Conservation (phyloP, 2,888 invertebrate genomes). For the Diaprepes abbreviatus region DNA sequence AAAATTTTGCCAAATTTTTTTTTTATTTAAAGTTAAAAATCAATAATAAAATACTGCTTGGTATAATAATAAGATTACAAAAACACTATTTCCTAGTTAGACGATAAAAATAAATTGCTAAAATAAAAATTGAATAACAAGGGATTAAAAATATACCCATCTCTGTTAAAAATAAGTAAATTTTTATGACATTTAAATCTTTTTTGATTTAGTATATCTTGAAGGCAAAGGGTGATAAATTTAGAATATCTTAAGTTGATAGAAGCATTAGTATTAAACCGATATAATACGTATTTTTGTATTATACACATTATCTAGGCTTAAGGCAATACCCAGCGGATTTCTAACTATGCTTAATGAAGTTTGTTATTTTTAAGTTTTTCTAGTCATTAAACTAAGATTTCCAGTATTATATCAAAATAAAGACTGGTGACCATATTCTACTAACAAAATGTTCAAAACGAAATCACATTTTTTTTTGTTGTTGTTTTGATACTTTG, state of each 20-base stretch:
- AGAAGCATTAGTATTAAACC: not conserved
- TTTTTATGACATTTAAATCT: too few relatives aligned
- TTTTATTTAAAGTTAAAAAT: too few relatives aligned
- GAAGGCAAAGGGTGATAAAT: slow-evolving; percentile 5
- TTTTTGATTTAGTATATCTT: slow-evolving; percentile 1
- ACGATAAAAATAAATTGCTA: too few relatives aligned
- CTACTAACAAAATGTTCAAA: slow-evolving; percentile 23
- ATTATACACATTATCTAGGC: slow-evolving; percentile 6
- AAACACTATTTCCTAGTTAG: too few relatives aligned
- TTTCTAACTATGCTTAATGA: not conserved
- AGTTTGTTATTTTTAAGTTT: not conserved
- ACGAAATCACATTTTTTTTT: slow-evolving; percentile 8
- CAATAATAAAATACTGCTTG: too few relatives aligned
- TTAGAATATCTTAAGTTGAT: slow-evolving; percentile 1
- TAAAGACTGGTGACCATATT: slow-evolving; percentile 34
- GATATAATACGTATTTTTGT: slow-evolving; percentile 26
- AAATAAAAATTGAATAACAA: too few relatives aligned
- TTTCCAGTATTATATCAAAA: slow-evolving; percentile 37
- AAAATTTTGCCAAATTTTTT: too few relatives aligned
- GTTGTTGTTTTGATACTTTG: slow-evolving; percentile 8
- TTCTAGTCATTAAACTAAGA: slow-evolving; percentile 29
- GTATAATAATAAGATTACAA: too few relatives aligned
- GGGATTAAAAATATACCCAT: too few relatives aligned
- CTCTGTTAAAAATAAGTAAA: too few relatives aligned
- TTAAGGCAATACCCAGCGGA: slow-evolving; percentile 11